phyloP scores from a whole-genome alignment of 2,797 vertebrate genomes.

The Clangula hyemalis region DNA sequence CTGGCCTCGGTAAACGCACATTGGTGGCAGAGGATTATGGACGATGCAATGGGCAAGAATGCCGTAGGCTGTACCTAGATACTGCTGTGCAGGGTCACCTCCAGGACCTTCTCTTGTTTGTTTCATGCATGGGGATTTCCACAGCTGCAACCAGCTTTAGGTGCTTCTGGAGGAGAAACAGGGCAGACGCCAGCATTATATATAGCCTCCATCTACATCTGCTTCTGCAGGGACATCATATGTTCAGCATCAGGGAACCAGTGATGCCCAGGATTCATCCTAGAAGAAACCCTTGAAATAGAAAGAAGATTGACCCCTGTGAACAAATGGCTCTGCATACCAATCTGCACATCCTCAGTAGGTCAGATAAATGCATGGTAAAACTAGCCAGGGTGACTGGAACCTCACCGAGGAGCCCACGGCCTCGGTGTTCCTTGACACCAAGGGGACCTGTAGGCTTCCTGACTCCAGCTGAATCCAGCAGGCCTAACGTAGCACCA shows the following conservation, averaged over 20 bases:
- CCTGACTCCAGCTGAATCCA: not conserved
- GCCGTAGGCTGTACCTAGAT: not conserved
- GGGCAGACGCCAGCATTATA: not conserved
- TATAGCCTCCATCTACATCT: slow-evolving; percentile 22
- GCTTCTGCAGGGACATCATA: slow-evolving; percentile 23
- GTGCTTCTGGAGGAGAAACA: not conserved
- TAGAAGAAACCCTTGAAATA: slow-evolving; percentile 27
- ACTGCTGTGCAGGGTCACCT: not conserved
- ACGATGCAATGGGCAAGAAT: not conserved
- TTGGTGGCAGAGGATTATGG: not conserved
- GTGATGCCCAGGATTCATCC: slow-evolving; percentile 18
- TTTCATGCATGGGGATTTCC: not conserved
- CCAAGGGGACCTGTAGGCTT: not conserved
- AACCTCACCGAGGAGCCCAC: not conserved
- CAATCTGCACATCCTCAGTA: slow-evolving; percentile 21
- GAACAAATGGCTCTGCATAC: slow-evolving; percentile 35
- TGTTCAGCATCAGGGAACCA: slow-evolving; percentile 6
- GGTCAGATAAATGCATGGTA: slow-evolving; percentile 10
- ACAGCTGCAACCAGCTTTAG: not conserved
- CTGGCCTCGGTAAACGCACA: not conserved
- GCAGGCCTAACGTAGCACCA: not conserved
- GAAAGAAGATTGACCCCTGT: slow-evolving; percentile 19
- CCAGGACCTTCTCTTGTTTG: not conserved
- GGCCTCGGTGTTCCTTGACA: not conserved
- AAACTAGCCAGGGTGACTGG: slow-evolving; percentile 1